Conservation (phyloP, 1,140 invertebrate genomes). For the Drosophila sp. region DNA sequence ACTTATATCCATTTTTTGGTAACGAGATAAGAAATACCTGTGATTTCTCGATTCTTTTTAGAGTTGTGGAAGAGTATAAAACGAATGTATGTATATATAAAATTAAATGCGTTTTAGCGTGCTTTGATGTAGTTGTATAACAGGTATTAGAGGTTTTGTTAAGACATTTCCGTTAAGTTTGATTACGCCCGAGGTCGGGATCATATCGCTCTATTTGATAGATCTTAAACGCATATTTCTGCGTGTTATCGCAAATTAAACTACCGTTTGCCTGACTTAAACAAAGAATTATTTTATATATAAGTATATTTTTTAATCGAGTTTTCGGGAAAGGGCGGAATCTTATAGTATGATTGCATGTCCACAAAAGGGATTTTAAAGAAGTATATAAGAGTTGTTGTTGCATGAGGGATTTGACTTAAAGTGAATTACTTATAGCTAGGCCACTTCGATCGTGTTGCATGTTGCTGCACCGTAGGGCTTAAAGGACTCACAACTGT, state of each 20-base stretch:
- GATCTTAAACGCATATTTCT: slow-evolving; percentile 11
- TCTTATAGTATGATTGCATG: slow-evolving; percentile 32
- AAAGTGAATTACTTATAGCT: slow-evolving; percentile 32
- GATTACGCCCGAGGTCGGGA: slow-evolving; percentile 34
- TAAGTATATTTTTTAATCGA: background rate
- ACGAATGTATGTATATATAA: background rate
- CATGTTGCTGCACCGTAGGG: slow-evolving; percentile 45
- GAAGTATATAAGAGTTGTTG: slow-evolving; percentile 5
- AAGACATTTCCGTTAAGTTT: slow-evolving; percentile 71
- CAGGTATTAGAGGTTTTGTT: slow-evolving; percentile 60
- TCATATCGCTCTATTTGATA: slow-evolving; percentile 32
- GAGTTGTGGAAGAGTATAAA: background rate
- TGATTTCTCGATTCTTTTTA: background rate
- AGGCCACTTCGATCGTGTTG: slow-evolving; percentile 26
- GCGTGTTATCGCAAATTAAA: slow-evolving; percentile 37
- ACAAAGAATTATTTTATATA: slow-evolving; percentile 56
- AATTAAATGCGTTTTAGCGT: slow-evolving; percentile 40
- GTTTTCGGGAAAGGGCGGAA: background rate
- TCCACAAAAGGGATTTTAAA: slow-evolving; percentile 17
- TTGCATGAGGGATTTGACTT: slow-evolving; percentile 53
- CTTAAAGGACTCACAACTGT: slow-evolving; percentile 27
- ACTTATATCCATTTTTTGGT: too few species aligned
- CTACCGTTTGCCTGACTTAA: slow-evolving; percentile 32
- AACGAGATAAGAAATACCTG: too few species aligned
- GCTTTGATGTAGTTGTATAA: slow-evolving; percentile 35